Evolutionary conservation across 2,113 vertebrate species (phyloP).

Genomic region (Leptobrachium ailaonicum): DNA sequence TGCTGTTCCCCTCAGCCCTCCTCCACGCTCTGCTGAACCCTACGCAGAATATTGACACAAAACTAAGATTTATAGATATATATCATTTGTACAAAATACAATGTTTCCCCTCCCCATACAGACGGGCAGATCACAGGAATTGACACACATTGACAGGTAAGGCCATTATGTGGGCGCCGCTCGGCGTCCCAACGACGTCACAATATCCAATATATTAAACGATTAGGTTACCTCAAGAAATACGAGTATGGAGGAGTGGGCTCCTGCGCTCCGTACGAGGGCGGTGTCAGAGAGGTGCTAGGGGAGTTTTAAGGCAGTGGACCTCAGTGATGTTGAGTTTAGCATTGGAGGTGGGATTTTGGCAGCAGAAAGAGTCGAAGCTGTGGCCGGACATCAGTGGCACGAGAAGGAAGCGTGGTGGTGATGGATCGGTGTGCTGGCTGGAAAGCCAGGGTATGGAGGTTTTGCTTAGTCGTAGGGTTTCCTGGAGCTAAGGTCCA

Average conservation of each 20-base stretch:
- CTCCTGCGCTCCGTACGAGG: not conserved
- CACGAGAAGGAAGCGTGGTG: not conserved
- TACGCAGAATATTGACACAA: slow-evolving; percentile 6
- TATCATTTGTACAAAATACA: slow-evolving; percentile 49
- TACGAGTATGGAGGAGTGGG: not conserved
- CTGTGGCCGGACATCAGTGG: not conserved
- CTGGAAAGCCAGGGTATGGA: too few relatives aligned
- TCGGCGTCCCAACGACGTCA: slow-evolving; percentile 19
- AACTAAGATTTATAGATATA: slow-evolving; percentile 32
- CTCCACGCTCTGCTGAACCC: slow-evolving; percentile 12
- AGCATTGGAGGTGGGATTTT: not conserved
- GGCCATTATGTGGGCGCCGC: slow-evolving; percentile 51
- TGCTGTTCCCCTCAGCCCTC: slow-evolving; percentile 58
- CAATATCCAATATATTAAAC: slow-evolving; percentile 30
- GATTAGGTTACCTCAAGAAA: slow-evolving; percentile 10
- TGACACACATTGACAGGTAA: slow-evolving; percentile 51
- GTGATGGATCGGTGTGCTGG: too few relatives aligned
- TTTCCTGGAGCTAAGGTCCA: not conserved
- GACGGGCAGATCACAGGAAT: slow-evolving; percentile 41
- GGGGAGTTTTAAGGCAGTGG: slow-evolving; percentile 31
- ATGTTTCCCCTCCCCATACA: slow-evolving; percentile 9
- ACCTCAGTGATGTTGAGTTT: not conserved
- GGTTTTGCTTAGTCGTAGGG: too few relatives aligned
- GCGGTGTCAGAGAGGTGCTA: not conserved
- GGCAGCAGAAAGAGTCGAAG: slow-evolving; percentile 3